phyloP scores from a whole-genome alignment of 1,140 invertebrate species.

The Megalopta genalis region DNA sequence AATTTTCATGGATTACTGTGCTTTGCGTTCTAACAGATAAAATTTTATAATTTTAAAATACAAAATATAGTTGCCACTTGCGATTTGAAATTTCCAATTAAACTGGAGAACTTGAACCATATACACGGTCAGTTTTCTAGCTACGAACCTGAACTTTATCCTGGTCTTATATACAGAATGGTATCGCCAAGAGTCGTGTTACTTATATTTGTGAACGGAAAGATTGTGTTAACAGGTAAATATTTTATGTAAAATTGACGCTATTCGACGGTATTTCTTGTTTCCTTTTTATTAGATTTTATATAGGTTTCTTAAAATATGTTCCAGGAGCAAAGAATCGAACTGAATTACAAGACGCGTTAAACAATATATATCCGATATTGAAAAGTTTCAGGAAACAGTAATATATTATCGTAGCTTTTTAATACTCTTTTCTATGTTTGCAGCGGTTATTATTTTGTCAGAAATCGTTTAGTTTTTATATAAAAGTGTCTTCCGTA shows the following conservation, averaged over 20 bases:
- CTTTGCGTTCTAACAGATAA: conserved; percentile 85
- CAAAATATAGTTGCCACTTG: conserved; percentile 99
- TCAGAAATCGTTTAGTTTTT: conserved; percentile 1
- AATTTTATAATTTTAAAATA: conserved; percentile 98
- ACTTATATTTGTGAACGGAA: conserved; percentile 98
- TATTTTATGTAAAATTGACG: not conserved
- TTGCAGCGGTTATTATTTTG: not conserved
- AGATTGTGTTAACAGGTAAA: conserved; percentile 96
- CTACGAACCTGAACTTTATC: conserved; percentile 96
- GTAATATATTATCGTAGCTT: conserved; percentile 71
- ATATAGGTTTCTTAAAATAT: not conserved
- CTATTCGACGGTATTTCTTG: conserved; percentile 22
- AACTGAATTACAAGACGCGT: conserved; percentile 95
- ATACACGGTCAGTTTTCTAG: conserved; percentile 95
- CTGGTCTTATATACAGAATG: conserved; percentile 98
- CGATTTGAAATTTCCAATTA: conserved; percentile 98
- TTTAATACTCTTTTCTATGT: not conserved
- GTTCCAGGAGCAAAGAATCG: conserved; percentile 94
- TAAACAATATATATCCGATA: conserved; percentile 98
- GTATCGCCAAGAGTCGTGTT: conserved; percentile 97
- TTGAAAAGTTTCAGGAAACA: conserved; percentile 96
- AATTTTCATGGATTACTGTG: not conserved
- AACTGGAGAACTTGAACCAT: conserved; percentile 96
- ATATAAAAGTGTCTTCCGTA: not conserved
- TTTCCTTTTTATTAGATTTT: not conserved